Percentiles rank a stretch among this genome's conserved stretches.
These are phyloP conservation scores for Brachyrhaphis roseni DNA, from an alignment of 2,797 vertebrate genomes.

Conservation along the genomic window DNA sequence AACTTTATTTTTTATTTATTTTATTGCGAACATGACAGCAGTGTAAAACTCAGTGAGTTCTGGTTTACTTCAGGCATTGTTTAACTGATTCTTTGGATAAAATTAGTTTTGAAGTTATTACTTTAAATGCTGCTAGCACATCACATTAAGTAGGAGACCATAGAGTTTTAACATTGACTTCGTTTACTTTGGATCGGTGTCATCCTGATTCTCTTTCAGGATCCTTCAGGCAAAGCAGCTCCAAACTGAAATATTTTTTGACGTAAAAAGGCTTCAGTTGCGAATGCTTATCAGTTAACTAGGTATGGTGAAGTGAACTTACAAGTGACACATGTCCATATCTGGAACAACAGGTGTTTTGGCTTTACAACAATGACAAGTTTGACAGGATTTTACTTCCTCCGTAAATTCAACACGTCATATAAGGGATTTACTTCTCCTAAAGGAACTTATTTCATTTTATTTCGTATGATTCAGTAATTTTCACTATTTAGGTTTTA, in stretches of 20 bases:
- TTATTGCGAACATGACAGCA: too few relatives aligned
- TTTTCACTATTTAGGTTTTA: neutral
- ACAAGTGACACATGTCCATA: slow-evolving; percentile 35
- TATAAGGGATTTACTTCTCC: neutral
- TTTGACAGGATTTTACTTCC: slow-evolving; percentile 12
- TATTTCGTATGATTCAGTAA: neutral
- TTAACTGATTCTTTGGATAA: neutral
- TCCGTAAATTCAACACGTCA: neutral
- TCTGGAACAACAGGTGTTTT: slow-evolving; percentile 26
- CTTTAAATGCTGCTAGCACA: slow-evolving; percentile 9
- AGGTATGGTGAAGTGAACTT: neutral
- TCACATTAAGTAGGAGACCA: neutral
- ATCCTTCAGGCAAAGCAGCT: neutral
- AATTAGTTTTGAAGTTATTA: slow-evolving; percentile 9
- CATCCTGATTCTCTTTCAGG: neutral
- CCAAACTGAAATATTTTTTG: neutral
- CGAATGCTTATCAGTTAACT: neutral
- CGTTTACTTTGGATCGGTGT: neutral
- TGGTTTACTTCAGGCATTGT: neutral
- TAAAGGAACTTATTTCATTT: neutral
- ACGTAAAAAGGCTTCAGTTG: neutral
- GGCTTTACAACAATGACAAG: neutral
- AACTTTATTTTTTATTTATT: too few relatives aligned
- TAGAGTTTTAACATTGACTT: slow-evolving; percentile 9
- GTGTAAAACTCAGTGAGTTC: neutral